Conservation (phyloP, 2,888 invertebrate genomes). For the Melitaea athalia region DNA sequence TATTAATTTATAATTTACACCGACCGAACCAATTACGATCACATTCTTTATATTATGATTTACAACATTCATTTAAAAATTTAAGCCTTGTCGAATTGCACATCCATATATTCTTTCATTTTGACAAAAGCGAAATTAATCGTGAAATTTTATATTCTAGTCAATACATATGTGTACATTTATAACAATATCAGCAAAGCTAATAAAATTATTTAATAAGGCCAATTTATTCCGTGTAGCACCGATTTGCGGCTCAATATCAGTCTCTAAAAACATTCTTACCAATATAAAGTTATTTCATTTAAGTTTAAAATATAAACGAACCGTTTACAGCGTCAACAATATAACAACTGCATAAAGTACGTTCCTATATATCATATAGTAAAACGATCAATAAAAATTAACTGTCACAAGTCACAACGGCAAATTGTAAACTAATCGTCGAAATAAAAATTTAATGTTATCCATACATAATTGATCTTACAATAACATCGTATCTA, state of each 20-base stretch:
- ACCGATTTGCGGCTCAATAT: slow-evolving; percentile 26
- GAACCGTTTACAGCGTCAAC: slow-evolving; percentile 10
- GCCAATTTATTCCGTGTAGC: slow-evolving; percentile 29
- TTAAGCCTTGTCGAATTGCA: not conserved
- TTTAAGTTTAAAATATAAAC: slow-evolving; percentile 14
- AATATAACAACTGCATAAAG: slow-evolving; percentile 7
- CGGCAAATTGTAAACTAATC: slow-evolving; percentile 26
- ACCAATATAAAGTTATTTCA: not conserved
- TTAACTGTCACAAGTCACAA: slow-evolving; percentile 27
- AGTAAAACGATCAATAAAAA: slow-evolving; percentile 30
- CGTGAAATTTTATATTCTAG: not conserved
- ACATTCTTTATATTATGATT: not conserved
- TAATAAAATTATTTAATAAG: slow-evolving; percentile 16
- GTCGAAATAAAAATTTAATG: slow-evolving; percentile 16
- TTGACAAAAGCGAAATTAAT: not conserved
- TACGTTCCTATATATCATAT: slow-evolving; percentile 13
- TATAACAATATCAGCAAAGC: slow-evolving; percentile 1
- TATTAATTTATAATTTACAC: not conserved
- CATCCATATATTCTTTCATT: not conserved
- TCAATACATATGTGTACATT: not conserved
- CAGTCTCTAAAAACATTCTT: slow-evolving; percentile 34
- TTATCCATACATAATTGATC: slow-evolving; percentile 22
- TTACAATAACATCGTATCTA: slow-evolving; percentile 39
- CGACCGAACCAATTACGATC: not conserved
- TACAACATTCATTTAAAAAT: not conserved